Conservation (phyloP, 2,113 vertebrate genomes). For the Planiliza haematocheilus region DNA sequence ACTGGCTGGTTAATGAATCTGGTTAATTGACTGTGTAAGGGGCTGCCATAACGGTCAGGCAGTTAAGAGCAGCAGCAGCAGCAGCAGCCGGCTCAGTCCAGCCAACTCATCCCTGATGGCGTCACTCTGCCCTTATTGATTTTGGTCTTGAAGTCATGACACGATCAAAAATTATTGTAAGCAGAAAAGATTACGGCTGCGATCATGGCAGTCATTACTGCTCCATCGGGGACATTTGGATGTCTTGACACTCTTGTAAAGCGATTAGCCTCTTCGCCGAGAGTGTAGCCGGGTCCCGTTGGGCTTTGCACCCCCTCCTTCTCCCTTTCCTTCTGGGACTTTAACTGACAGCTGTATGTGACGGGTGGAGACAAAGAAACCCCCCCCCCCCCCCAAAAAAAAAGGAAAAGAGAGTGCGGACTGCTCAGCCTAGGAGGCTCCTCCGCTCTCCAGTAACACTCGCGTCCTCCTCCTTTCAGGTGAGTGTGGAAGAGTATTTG, state of each 20-base stretch:
- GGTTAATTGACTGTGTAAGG: constrained; percentile 82
- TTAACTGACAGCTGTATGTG: constrained; percentile 38
- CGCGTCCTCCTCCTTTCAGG: constrained; percentile 24
- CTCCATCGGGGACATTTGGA: constrained; percentile 47
- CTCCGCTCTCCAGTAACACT: not conserved
- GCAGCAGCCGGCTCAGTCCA: constrained; percentile 37
- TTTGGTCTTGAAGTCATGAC: constrained; percentile 53
- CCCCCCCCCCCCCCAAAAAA: not conserved
- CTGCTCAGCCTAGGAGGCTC: constrained; percentile 2
- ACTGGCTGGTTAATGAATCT: constrained; percentile 81
- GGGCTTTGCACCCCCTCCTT: constrained; percentile 26
- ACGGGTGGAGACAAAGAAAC: constrained; percentile 43
- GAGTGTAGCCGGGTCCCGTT: constrained; percentile 40
- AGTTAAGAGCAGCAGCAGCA: constrained; percentile 61
- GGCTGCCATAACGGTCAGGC: constrained; percentile 58
- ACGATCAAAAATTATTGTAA: constrained; percentile 55
- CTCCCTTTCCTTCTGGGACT: constrained; percentile 20
- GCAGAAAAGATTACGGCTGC: constrained; percentile 58
- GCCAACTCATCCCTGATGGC: constrained; percentile 41
- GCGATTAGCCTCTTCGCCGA: constrained; percentile 61
- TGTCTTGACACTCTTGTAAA: constrained; percentile 69
- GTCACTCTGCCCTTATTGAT: constrained; percentile 76
- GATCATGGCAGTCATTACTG: constrained; percentile 62
- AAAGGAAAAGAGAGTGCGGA: not conserved
- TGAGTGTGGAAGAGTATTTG: constrained; percentile 40